Conservation (phyloP, 2,797 vertebrate genomes). For the Melanogrammus aeglefinus region DNA sequence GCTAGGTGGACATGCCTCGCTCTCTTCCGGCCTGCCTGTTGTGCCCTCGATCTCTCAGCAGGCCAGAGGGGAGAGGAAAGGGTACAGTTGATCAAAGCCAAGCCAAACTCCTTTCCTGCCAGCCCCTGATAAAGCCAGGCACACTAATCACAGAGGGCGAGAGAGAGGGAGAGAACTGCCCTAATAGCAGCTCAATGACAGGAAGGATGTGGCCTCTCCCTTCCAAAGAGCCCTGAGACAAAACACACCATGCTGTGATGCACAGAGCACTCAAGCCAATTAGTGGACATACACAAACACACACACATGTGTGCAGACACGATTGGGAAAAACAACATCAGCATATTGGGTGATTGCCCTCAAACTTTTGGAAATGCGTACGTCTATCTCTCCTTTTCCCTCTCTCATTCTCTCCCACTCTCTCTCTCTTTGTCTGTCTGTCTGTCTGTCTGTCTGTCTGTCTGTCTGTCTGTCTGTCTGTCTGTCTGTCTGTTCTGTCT, state of each 20-base stretch:
- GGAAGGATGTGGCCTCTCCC: constrained; percentile 69
- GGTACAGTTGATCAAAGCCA: constrained; percentile 44
- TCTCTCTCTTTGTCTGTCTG: too few species aligned
- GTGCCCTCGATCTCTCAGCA: constrained; percentile 52
- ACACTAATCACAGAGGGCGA: constrained; percentile 42
- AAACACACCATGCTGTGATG: constrained; percentile 40
- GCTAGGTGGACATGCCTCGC: neutral
- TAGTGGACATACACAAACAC: constrained; percentile 1
- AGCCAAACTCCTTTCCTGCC: constrained; percentile 37
- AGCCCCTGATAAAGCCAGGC: neutral
- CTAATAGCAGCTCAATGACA: constrained; percentile 47
- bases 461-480: too few species aligned
- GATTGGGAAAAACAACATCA: neutral
- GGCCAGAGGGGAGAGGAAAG: constrained; percentile 41
- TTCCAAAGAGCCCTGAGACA: constrained; percentile 56
- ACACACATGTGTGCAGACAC: neutral
- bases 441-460: too few species aligned
- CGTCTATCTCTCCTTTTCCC: too few species aligned
- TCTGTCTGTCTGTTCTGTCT: too few species aligned
- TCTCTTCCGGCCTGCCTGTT: constrained; percentile 39
- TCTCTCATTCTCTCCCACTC: too few species aligned
- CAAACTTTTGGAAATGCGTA: too few species aligned
- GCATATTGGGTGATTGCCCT: too few species aligned
- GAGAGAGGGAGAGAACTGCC: constrained; percentile 28
- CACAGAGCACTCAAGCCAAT: constrained; percentile 17